Evolutionary conservation across 2,113 vertebrate genomes (phyloP).

Genomic region (Ibidorhyncha struthersii): DNA sequence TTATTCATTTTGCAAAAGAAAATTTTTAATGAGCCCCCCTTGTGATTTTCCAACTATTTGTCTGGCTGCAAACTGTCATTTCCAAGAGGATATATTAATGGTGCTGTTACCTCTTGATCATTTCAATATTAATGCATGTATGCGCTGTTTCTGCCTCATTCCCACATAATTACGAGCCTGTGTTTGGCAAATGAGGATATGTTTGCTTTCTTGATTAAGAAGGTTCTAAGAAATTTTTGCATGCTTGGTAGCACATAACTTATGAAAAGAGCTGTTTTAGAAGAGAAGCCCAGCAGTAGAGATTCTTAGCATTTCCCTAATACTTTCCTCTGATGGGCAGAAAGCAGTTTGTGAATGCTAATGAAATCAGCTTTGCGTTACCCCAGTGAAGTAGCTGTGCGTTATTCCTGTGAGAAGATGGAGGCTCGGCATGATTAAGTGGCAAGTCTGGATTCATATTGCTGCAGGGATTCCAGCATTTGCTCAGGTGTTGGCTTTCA

Average conservation of each 20-base stretch:
- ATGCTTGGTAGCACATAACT: not conserved
- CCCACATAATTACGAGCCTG: constrained; percentile 29
- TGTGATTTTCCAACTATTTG: not conserved
- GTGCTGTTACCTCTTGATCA: not conserved
- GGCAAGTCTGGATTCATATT: not conserved
- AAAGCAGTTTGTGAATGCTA: constrained; percentile 32
- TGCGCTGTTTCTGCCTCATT: not conserved
- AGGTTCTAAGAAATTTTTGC: constrained; percentile 17
- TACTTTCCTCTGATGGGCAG: constrained; percentile 32
- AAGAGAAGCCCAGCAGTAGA: not conserved
- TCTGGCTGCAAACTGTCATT: not conserved
- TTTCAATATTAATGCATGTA: not conserved
- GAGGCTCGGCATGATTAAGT: constrained; percentile 12
- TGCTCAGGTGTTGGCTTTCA: not conserved
- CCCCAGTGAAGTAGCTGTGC: not conserved
- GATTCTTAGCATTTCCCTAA: not conserved
- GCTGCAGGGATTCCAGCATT: not conserved
- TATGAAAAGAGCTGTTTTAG: not conserved
- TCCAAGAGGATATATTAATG: constrained; percentile 17
- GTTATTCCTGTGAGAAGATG: constrained; percentile 2
- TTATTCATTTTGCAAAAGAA: not conserved
- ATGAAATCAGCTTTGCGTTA: constrained; percentile 40
- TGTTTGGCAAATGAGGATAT: constrained; percentile 20
- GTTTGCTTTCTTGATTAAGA: constrained; percentile 49
- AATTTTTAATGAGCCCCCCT: not conserved